These are phyloP conservation scores for Phortica magna DNA, from an alignment of 2,888 invertebrate genomes.

Conservation along the genomic window DNA sequence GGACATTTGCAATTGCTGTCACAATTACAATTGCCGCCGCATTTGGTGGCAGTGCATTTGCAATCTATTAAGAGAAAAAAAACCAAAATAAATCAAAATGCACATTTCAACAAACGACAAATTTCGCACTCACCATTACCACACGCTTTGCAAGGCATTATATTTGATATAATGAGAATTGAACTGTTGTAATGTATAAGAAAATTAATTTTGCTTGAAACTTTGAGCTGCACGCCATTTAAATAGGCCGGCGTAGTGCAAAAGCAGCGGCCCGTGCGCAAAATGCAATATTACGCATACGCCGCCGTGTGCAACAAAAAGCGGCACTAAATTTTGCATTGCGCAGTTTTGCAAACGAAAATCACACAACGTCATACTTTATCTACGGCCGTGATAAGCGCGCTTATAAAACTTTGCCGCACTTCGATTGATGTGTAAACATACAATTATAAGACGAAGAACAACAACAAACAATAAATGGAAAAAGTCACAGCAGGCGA, in stretches of 20 bases:
- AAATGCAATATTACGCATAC: constrained; percentile 17
- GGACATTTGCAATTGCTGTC: constrained; percentile 46
- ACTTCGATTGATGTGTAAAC: constrained; percentile 17
- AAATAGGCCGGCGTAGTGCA: background rate
- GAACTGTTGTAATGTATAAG: constrained; percentile 1
- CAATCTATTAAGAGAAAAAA: constrained; percentile 48
- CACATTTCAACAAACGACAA: background rate
- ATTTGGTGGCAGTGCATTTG: constrained; percentile 52
- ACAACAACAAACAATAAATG: background rate
- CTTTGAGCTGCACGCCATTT: constrained; percentile 5
- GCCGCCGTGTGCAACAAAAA: constrained; percentile 17
- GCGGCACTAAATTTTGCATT: background rate
- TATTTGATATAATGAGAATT: constrained; percentile 15
- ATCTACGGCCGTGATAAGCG: background rate
- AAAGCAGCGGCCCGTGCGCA: constrained; percentile 21
- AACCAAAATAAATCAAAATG: background rate
- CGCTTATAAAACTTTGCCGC: background rate
- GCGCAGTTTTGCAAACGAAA: background rate
- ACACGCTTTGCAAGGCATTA: constrained; percentile 46
- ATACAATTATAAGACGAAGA: background rate
- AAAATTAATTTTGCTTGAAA: constrained; percentile 1
- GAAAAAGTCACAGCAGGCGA: background rate
- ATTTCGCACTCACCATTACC: constrained; percentile 39
- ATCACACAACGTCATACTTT: background rate
- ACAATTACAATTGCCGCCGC: constrained; percentile 52